Conservation (phyloP, 2,888 invertebrate species). For the Acrobasis repandana region DNA sequence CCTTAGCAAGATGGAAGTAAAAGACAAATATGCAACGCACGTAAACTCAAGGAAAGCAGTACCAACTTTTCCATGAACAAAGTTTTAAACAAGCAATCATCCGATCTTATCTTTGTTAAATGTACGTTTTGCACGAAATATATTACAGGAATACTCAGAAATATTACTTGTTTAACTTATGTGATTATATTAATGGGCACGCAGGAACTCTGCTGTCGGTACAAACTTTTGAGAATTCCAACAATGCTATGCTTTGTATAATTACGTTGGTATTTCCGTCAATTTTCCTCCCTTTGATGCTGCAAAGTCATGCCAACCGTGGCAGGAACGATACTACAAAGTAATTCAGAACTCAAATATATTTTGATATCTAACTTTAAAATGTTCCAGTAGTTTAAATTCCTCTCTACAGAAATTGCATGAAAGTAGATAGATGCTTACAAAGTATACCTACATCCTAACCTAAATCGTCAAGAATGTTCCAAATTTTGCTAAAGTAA, state of each 20-base stretch:
- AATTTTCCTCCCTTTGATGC: conserved; percentile 27
- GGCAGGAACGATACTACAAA: conserved; percentile 19
- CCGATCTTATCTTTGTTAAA: conserved; percentile 9
- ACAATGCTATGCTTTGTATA: conserved; percentile 28
- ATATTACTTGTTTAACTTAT: conserved; percentile 17
- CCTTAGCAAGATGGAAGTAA: neutral
- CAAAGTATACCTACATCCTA: neutral
- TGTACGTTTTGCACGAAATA: conserved; percentile 5
- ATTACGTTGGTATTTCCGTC: conserved; percentile 29
- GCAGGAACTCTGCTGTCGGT: conserved; percentile 11
- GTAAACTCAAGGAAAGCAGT: neutral
- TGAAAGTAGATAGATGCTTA: neutral
- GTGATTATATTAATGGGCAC: conserved; percentile 22
- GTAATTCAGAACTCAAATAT: conserved; percentile 14
- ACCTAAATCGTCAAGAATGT: neutral
- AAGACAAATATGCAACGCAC: neutral
- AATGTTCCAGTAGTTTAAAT: neutral
- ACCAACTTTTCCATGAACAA: neutral
- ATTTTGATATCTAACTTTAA: neutral
- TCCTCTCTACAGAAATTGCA: neutral
- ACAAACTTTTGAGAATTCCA: conserved; percentile 29
- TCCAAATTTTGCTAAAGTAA: neutral
- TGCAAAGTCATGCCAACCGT: conserved; percentile 13
- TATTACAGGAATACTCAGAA: conserved; percentile 10
- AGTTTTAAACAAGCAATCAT: conserved; percentile 17